Evolutionary conservation across 2,797 vertebrate species (phyloP).

Genomic region (Enteromius paludinosus): DNA sequence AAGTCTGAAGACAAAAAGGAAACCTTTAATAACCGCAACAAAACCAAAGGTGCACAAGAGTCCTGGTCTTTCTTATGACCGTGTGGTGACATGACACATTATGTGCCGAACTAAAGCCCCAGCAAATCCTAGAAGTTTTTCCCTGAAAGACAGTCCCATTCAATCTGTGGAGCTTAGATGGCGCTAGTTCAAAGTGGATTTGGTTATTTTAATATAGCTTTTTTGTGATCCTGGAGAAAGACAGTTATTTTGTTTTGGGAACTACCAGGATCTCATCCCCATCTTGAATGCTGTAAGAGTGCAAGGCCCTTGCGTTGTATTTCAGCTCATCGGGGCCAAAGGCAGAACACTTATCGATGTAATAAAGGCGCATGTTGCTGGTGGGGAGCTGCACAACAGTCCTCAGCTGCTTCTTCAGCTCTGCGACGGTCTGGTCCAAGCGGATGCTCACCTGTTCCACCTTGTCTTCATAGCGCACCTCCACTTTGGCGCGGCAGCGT

Average conservation of each 20-base stretch:
- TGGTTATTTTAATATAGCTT: conserved; percentile 44
- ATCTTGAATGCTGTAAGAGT: conserved; percentile 95
- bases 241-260: conserved; percentile 81
- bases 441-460: conserved; percentile 93
- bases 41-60: conserved; percentile 26
- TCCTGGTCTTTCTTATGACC: conserved; percentile 34
- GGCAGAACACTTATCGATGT: conserved; percentile 88
- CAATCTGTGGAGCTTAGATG: conserved; percentile 54
- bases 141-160: conserved; percentile 57
- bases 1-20: conserved; percentile 34
- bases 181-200: conserved; percentile 31
- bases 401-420: conserved; percentile 92
- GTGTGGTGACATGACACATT: conserved; percentile 40
- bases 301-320: conserved; percentile 89
- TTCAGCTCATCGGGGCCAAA: conserved; percentile 97
- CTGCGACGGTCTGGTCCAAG: conserved; percentile 94
- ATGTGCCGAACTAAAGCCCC: conserved; percentile 40
- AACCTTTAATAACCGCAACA: conserved; percentile 41
- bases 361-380: conserved; percentile 93
- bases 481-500: conserved; percentile 88
- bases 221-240: neutral
- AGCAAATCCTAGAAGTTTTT: conserved; percentile 40
- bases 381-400: conserved; percentile 88
- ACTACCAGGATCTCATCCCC: conserved; percentile 95
- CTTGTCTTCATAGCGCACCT: conserved; percentile 93